Percentiles rank a stretch among this genome's conserved stretches.
These are phyloP conservation scores for Oceanodroma leucorhoa DNA, from an alignment of 2,797 vertebrate genomes.

Conservation along the genomic window DNA sequence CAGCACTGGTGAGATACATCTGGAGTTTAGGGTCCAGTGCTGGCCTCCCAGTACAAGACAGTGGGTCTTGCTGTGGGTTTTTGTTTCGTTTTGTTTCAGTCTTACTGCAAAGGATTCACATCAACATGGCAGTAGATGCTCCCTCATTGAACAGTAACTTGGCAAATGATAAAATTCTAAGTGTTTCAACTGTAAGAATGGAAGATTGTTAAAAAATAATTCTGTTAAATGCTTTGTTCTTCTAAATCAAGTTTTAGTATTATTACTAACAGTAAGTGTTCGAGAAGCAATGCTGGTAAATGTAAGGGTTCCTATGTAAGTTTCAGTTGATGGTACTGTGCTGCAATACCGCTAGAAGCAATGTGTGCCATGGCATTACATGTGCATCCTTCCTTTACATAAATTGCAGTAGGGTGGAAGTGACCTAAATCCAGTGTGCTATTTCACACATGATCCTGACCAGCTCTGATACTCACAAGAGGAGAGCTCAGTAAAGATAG, in stretches of 20 bases:
- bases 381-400: background rate
- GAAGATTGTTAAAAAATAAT: background rate
- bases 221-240: background rate
- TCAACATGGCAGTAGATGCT: background rate
- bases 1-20: background rate
- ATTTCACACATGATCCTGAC: background rate
- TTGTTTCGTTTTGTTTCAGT: background rate
- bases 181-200: background rate
- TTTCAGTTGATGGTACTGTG: background rate
- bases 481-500: background rate
- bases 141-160: background rate
- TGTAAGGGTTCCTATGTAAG: background rate
- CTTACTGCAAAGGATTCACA: background rate
- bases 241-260: background rate
- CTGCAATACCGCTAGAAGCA: background rate
- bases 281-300: background rate
- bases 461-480: background rate
- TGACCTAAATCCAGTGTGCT: background rate
- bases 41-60: background rate
- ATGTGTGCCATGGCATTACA: background rate
- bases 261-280: background rate
- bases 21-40: background rate
- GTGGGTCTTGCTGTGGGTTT: background rate
- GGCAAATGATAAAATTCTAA: background rate
- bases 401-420: background rate